Conservation (phyloP, 2,888 invertebrate genomes). For the Hydrotaea diabolus region DNA sequence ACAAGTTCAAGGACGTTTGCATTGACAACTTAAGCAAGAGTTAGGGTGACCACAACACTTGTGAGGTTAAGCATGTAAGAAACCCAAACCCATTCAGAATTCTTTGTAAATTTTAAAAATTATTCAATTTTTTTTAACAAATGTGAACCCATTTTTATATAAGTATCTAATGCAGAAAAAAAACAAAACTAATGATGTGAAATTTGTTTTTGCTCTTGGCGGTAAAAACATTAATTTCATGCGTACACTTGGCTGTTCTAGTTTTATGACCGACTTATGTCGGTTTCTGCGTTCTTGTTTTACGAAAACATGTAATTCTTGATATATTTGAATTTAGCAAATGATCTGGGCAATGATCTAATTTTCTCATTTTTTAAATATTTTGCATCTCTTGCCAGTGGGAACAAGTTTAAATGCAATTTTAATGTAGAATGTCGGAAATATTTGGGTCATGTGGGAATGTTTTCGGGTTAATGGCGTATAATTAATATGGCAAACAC, state of each 20-base stretch:
- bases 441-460: constrained; percentile 52
- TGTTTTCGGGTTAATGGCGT: constrained; percentile 41
- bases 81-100: too few species aligned
- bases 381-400: not conserved
- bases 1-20: constrained; percentile 62
- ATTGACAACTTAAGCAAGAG: constrained; percentile 38
- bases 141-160: not conserved
- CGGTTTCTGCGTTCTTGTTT: not conserved
- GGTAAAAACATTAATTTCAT: not conserved
- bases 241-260: not conserved
- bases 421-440: not conserved
- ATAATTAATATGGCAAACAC: too few species aligned
- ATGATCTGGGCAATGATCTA: constrained; percentile 52
- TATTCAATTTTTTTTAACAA: not conserved
- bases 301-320: constrained; percentile 11
- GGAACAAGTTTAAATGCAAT: not conserved
- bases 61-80: not conserved
- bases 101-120: not conserved
- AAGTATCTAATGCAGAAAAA: too few species aligned
- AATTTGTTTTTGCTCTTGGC: not conserved
- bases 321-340: constrained; percentile 62
- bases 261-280: constrained; percentile 20
- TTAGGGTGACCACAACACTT: not conserved
- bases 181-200: not conserved
- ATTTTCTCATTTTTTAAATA: not conserved